A percentile compares a stretch with the other conserved stretches of the same genome.
Conservation (phyloP, 1,140 invertebrate species). For the Meloidogyne chitwoodi region DNA sequence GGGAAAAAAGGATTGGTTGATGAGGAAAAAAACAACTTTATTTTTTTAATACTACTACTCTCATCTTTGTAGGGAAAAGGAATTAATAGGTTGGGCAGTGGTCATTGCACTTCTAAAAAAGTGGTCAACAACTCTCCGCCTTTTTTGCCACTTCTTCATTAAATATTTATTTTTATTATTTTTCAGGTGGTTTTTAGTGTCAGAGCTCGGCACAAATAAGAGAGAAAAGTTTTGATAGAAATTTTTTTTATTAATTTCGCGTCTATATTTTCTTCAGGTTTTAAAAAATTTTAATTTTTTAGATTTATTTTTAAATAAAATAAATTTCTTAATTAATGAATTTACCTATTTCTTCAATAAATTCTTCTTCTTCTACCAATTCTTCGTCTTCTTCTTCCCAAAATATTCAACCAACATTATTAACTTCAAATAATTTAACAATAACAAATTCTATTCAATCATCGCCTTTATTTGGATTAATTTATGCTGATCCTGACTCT, state of each 20-base stretch:
- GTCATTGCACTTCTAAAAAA: not conserved
- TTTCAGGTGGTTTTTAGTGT: not conserved
- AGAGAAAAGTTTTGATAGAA: no score
- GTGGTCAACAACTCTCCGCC: not conserved
- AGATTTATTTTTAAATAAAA: not conserved
- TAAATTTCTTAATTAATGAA: not conserved
- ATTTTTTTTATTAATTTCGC: no score
- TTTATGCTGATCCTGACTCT: not conserved
- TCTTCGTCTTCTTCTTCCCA: not conserved
- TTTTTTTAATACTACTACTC: not conserved
- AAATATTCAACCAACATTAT: conserved; percentile 2
- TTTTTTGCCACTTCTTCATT: not conserved
- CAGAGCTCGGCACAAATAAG: no score
- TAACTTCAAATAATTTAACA: not conserved
- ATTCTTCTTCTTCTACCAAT: not conserved
- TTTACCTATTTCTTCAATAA: not conserved
- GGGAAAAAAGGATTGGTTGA: not conserved
- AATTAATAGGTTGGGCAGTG: not conserved
- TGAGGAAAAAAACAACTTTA: no score
- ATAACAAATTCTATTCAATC: not conserved
- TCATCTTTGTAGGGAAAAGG: not conserved
- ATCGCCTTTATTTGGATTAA: not conserved
- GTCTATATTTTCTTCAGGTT: not conserved
- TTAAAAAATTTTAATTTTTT: not conserved
- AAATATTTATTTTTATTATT: not conserved